phyloP scores from a whole-genome alignment of 2,797 vertebrate genomes.

The Chelon labrosus region DNA sequence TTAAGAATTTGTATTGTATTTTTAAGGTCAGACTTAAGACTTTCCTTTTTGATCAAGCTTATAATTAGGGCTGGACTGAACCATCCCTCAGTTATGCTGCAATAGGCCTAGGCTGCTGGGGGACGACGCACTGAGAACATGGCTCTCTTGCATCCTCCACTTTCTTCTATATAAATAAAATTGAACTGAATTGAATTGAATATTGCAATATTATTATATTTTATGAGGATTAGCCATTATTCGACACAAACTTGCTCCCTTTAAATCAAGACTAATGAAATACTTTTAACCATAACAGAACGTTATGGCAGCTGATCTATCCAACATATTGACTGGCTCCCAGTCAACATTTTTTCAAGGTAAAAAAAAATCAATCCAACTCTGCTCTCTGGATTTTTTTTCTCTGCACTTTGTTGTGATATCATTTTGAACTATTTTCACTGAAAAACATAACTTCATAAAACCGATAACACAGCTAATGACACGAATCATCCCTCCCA shows the following conservation, averaged over 20 bases:
- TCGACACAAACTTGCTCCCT: background rate
- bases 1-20: no score
- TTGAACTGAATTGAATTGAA: no score
- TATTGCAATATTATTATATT: no score
- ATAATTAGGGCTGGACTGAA: no score
- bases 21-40: no score
- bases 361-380: constrained; percentile 20
- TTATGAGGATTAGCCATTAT: no score
- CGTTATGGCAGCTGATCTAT: constrained; percentile 1
- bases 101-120: no score
- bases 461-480: constrained; percentile 1
- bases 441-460: constrained; percentile 23
- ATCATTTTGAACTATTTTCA: constrained; percentile 14
- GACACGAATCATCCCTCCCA: constrained; percentile 7
- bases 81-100: no score
- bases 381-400: background rate
- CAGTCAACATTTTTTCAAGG: constrained; percentile 26
- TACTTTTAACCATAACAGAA: background rate
- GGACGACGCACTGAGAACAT: no score
- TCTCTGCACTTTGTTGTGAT: constrained; percentile 1
- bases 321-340: constrained; percentile 20
- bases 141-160: no score
- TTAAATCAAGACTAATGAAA: constrained; percentile 6
- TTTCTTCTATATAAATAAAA: no score
- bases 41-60: no score